phyloP scores from a whole-genome alignment of 2,113 vertebrate species.

The Hypomesus transpacificus region DNA sequence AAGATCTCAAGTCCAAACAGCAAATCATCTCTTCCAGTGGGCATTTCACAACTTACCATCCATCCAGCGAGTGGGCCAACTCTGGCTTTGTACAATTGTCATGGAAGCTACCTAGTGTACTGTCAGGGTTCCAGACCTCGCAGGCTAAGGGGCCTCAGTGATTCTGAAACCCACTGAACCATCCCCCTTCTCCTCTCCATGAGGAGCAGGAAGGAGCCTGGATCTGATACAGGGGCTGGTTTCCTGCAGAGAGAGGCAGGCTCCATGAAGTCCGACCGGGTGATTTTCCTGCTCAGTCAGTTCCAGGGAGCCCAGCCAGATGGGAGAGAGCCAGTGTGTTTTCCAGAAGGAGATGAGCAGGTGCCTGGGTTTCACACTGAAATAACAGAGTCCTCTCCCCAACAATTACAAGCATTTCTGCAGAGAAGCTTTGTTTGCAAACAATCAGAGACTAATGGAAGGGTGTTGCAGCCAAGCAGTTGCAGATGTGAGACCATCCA shows the following conservation, averaged over 20 bases:
- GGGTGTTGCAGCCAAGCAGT: constrained; percentile 23
- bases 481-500: constrained; percentile 21
- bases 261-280: background rate
- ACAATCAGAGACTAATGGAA: background rate
- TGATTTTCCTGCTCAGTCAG: constrained; percentile 32
- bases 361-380: constrained; percentile 22
- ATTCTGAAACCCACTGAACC: constrained; percentile 12
- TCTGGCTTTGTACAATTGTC: too few species aligned
- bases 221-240: background rate
- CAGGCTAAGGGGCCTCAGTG: too few species aligned
- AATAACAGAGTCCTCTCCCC: constrained; percentile 9
- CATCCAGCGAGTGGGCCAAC: constrained; percentile 2
- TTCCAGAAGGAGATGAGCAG: constrained; percentile 35
- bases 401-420: constrained; percentile 25
- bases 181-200: background rate
- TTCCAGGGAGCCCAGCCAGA: constrained; percentile 28
- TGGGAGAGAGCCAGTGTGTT: constrained; percentile 42
- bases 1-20: background rate
- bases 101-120: too few species aligned
- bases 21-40: too few species aligned
- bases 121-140: too few species aligned
- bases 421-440: constrained; percentile 4
- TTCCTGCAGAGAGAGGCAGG: background rate
- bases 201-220: background rate
- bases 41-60: constrained; percentile 1